A percentile compares a stretch with the other conserved stretches of the same genome.
These are phyloP conservation scores for Drosophila neonasuta DNA, from an alignment of 2,888 invertebrate species.

Conservation along the genomic window DNA sequence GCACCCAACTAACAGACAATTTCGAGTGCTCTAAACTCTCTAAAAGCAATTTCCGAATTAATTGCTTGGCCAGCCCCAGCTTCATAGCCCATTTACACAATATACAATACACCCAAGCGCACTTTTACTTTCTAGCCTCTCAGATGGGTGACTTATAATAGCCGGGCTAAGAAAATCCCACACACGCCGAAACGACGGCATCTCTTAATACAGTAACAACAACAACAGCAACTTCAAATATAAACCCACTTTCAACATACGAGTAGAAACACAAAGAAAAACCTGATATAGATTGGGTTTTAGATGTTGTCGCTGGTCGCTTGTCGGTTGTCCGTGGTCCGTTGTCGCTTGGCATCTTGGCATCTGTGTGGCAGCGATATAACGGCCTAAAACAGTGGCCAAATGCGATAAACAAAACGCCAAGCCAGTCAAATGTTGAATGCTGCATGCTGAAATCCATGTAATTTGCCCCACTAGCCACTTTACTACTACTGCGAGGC, in stretches of 20 bases:
- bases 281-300: slow-evolving; percentile 62
- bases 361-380: slow-evolving; percentile 40
- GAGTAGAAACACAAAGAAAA: slow-evolving; percentile 21
- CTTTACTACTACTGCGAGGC: slow-evolving; percentile 9
- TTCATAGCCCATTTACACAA: slow-evolving; percentile 52
- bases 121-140: slow-evolving; percentile 56
- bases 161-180: slow-evolving; percentile 52
- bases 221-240: neutral
- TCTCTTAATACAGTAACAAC: slow-evolving; percentile 30
- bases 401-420: slow-evolving; percentile 66
- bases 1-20: slow-evolving; percentile 36
- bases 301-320: slow-evolving; percentile 50
- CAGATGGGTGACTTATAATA: slow-evolving; percentile 49
- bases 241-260: slow-evolving; percentile 48
- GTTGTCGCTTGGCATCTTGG: slow-evolving; percentile 33
- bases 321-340: slow-evolving; percentile 35
- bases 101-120: slow-evolving; percentile 30
- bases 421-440: slow-evolving; percentile 38
- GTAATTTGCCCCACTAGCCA: slow-evolving; percentile 61
- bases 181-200: slow-evolving; percentile 48
- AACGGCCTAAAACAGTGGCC: slow-evolving; percentile 60
- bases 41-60: slow-evolving; percentile 59
- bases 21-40: slow-evolving; percentile 25
- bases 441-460: slow-evolving; percentile 44
- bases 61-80: slow-evolving; percentile 57